phyloP scores from a whole-genome alignment of 2,888 invertebrate species.

The Allacma fusca region DNA sequence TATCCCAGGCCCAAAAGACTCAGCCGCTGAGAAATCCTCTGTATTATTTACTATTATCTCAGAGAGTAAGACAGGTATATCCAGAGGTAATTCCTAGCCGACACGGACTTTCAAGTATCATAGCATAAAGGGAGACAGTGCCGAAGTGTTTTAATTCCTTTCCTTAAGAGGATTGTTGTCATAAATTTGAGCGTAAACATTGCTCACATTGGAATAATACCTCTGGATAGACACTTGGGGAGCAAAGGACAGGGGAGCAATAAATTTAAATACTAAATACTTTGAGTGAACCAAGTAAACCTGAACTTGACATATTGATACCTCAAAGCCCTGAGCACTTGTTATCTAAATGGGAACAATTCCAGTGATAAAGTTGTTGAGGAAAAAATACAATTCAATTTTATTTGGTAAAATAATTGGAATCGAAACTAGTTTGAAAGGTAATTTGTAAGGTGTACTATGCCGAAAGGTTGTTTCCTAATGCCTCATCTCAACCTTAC shows the following conservation, averaged over 20 bases:
- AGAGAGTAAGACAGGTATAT: not conserved
- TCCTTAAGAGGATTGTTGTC: conserved; percentile 26
- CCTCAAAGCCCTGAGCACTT: not conserved
- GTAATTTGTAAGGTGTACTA: not conserved
- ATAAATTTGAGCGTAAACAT: conserved; percentile 31
- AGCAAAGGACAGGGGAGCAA: not conserved
- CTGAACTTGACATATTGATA: conserved; percentile 8
- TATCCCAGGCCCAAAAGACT: not conserved
- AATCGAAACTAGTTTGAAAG: conserved; percentile 12
- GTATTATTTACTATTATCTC: too few relatives aligned
- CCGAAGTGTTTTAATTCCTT: not conserved
- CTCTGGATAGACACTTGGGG: not conserved
- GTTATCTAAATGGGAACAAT: conserved; percentile 16
- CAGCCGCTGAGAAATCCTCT: too few relatives aligned
- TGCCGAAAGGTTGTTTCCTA: not conserved
- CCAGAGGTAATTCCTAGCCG: too few relatives aligned
- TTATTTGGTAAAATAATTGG: conserved; percentile 12
- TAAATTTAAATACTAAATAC: not conserved
- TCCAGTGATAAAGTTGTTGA: not conserved
- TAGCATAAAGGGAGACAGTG: not conserved
- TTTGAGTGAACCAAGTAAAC: not conserved
- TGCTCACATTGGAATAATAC: not conserved
- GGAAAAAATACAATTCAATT: conserved; percentile 14
- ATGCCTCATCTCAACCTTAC: not conserved
- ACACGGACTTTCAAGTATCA: too few relatives aligned